Conservation (phyloP, 2,888 invertebrate species). For the Autographa pulchrina region DNA sequence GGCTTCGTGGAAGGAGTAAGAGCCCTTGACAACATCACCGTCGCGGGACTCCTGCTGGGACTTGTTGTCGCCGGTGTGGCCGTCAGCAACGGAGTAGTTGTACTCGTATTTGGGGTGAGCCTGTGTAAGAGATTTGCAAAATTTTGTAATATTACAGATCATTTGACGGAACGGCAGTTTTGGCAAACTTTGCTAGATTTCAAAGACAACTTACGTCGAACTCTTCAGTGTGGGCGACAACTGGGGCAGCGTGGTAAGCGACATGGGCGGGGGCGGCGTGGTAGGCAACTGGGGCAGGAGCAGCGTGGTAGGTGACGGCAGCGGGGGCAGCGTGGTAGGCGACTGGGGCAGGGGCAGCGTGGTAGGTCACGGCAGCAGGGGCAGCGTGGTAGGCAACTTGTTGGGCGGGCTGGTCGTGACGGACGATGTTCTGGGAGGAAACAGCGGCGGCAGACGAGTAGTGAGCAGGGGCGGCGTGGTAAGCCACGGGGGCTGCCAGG, state of each 20-base stretch:
- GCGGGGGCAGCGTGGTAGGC: conserved; percentile 53
- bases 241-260: conserved; percentile 62
- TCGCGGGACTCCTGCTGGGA: conserved; percentile 85
- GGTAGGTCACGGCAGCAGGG: conserved; percentile 28
- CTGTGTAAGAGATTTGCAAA: background rate
- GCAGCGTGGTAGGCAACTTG: conserved; percentile 59
- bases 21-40: conserved; percentile 86
- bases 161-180: background rate
- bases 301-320: conserved; percentile 43
- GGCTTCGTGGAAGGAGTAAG: conserved; percentile 85
- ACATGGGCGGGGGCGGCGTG: conserved; percentile 59
- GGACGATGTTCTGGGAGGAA: conserved; percentile 78
- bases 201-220: conserved; percentile 10
- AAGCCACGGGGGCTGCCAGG: conserved; percentile 63
- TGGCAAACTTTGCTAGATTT: background rate
- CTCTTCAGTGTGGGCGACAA: conserved; percentile 62
- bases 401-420: conserved; percentile 73
- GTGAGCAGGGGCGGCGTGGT: conserved; percentile 73
- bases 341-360: conserved; percentile 55
- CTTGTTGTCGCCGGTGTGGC: conserved; percentile 87
- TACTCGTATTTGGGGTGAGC: conserved; percentile 79
- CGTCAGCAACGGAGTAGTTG: conserved; percentile 86
- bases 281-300: conserved; percentile 57
- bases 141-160: background rate
- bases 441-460: conserved; percentile 75